These are phyloP conservation scores for Andricus curvator DNA, from an alignment of 2,888 invertebrate species.

Conservation along the genomic window DNA sequence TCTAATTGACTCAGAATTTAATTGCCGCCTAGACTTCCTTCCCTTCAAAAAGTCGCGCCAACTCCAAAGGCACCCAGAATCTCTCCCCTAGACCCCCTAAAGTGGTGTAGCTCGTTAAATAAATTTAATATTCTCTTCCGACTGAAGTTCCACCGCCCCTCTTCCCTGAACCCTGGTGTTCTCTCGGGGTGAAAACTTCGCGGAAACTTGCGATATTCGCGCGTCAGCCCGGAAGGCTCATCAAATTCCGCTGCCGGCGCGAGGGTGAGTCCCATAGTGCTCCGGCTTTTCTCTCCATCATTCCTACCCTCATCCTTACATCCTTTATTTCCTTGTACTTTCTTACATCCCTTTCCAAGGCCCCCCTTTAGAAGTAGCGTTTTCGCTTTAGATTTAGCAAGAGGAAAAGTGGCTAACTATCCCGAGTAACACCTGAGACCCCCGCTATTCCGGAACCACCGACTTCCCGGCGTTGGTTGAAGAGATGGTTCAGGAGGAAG, in stretches of 20 bases:
- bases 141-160: slow-evolving; percentile 58
- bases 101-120: slow-evolving; percentile 64
- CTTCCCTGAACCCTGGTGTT: slow-evolving; percentile 48
- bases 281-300: slow-evolving; percentile 41
- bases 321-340: slow-evolving; percentile 45
- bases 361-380: slow-evolving; percentile 43
- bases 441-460: slow-evolving; percentile 59
- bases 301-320: slow-evolving; percentile 46
- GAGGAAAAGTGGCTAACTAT: slow-evolving; percentile 67
- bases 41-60: slow-evolving; percentile 53
- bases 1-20: slow-evolving; percentile 52
- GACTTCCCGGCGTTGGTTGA: slow-evolving; percentile 49
- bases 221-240: slow-evolving; percentile 75
- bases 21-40: slow-evolving; percentile 54
- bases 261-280: slow-evolving; percentile 53
- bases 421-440: slow-evolving; percentile 65
- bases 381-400: slow-evolving; percentile 62
- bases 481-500: not conserved
- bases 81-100: slow-evolving; percentile 41
- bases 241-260: slow-evolving; percentile 67
- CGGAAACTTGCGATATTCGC: slow-evolving; percentile 67
- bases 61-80: slow-evolving; percentile 31
- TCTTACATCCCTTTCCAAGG: slow-evolving; percentile 38
- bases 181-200: slow-evolving; percentile 62
- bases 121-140: slow-evolving; percentile 70